A percentile compares a stretch with the other conserved stretches of the same genome.
These are phyloP conservation scores for Drosophila tripunctata DNA, from an alignment of 2,888 invertebrate species.

Conservation along the genomic window DNA sequence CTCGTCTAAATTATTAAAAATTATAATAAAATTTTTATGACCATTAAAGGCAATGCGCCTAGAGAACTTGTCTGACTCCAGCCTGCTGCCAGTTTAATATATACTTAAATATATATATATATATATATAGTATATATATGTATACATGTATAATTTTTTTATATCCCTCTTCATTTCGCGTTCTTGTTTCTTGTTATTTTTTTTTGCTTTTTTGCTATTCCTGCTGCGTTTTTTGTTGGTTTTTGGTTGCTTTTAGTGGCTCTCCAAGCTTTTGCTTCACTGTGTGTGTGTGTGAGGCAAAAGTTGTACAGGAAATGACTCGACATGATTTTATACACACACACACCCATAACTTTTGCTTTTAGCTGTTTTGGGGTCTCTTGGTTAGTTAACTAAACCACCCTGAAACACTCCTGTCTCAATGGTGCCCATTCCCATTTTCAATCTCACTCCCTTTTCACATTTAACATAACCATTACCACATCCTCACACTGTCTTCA, in stretches of 20 bases:
- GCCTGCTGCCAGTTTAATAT: constrained; percentile 20
- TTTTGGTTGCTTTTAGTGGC: constrained; percentile 39
- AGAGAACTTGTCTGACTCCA: constrained; percentile 22
- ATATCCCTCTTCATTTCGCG: neutral
- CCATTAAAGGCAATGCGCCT: constrained; percentile 64
- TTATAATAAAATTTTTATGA: constrained; percentile 75
- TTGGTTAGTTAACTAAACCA: constrained; percentile 60
- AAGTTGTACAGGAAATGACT: constrained; percentile 74
- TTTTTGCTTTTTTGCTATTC: neutral
- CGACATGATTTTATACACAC: constrained; percentile 65
- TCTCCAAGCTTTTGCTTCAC: constrained; percentile 15
- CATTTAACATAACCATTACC: neutral
- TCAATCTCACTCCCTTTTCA: neutral
- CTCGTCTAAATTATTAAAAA: constrained; percentile 70
- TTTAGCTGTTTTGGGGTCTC: constrained; percentile 54
- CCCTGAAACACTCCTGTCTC: constrained; percentile 26
- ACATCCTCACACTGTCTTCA: neutral
- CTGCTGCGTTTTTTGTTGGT: constrained; percentile 25
- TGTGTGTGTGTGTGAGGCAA: constrained; percentile 10
- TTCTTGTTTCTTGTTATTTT: constrained; percentile 1
- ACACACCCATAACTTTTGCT: constrained; percentile 57
- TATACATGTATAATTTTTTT: neutral
- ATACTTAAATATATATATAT: constrained; percentile 11
- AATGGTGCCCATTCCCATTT: constrained; percentile 37
- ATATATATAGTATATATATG: constrained; percentile 3